Conservation (phyloP, 37 sponge, comb jelly and placozoan species). For the Bolinopsis microptera region DNA sequence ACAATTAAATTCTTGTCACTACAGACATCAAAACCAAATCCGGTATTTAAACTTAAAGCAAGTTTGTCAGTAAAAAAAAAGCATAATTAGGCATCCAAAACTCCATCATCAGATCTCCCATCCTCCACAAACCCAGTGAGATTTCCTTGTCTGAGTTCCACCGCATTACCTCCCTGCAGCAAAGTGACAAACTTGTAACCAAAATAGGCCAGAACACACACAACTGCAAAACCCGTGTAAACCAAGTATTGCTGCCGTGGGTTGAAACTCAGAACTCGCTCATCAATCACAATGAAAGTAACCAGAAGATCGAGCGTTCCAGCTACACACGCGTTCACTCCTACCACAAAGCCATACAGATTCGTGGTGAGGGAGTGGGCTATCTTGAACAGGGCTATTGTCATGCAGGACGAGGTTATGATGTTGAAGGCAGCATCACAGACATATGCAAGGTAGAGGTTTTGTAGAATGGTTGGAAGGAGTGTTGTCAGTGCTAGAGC, state of each 20-base stretch:
- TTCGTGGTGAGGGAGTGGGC: conserved; percentile 38
- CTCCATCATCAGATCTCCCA: background rate
- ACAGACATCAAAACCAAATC: too few relatives aligned
- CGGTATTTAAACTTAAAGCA: too few relatives aligned
- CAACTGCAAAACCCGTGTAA: background rate
- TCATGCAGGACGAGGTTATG: background rate
- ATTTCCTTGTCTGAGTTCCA: too few relatives aligned
- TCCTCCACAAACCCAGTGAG: background rate
- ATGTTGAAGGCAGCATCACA: conserved; percentile 54
- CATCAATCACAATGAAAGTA: conserved; percentile 20
- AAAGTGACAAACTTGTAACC: background rate
- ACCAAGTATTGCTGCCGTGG: conserved; percentile 36
- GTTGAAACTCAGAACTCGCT: conserved; percentile 8
- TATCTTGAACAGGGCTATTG: conserved; percentile 41
- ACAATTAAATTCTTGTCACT: too few relatives aligned
- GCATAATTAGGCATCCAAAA: background rate
- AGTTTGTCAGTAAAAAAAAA: too few relatives aligned
- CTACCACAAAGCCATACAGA: conserved; percentile 61
- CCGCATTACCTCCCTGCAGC: background rate
- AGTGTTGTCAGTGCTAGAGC: background rate
- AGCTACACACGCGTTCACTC: conserved; percentile 37
- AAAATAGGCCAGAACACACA: background rate
- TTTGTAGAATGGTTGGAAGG: conserved; percentile 22
- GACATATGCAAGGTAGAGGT: conserved; percentile 41
- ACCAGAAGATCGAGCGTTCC: background rate